These are phyloP conservation scores for Oeneis ivallda DNA, from an alignment of 2,888 invertebrate genomes.

Conservation along the genomic window DNA sequence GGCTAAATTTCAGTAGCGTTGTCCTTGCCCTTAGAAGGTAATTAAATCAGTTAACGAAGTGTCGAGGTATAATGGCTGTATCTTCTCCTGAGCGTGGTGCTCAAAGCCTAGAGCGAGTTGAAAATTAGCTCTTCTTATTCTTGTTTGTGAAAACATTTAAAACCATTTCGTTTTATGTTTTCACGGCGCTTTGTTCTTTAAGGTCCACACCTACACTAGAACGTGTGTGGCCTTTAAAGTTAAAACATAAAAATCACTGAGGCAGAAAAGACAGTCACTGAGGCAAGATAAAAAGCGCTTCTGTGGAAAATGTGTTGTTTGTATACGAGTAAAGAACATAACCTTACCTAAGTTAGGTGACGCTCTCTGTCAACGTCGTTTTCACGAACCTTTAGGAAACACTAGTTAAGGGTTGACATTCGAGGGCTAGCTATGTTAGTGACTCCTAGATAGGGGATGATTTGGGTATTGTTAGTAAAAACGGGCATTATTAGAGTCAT, in stretches of 20 bases:
- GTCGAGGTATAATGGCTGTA: not conserved
- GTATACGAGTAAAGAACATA: no score
- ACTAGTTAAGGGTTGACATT: no score
- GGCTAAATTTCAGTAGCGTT: no score
- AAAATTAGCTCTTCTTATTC: conserved; percentile 15
- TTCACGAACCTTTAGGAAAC: no score
- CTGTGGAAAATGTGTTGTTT: not conserved
- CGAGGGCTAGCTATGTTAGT: no score
- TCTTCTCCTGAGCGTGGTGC: not conserved
- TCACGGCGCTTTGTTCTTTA: conserved; percentile 3
- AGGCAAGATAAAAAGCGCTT: not conserved
- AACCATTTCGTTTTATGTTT: conserved; percentile 14
- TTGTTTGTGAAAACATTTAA: conserved; percentile 5
- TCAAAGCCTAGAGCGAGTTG: not conserved
- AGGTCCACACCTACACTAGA: not conserved
- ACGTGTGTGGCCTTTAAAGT: not conserved
- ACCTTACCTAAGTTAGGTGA: no score
- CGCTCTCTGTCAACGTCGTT: no score
- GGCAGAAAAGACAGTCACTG: conserved; percentile 1
- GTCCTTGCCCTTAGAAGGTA: no score
- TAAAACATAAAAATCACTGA: not conserved
- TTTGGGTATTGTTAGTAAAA: no score
- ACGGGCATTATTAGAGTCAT: no score
- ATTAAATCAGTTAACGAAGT: no score
- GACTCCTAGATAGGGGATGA: no score